Percentiles rank a stretch among this genome's conserved stretches.
Evolutionary conservation across 1,140 invertebrate genomes (phyloP).

Genomic region (Habropoda laboriosa): DNA sequence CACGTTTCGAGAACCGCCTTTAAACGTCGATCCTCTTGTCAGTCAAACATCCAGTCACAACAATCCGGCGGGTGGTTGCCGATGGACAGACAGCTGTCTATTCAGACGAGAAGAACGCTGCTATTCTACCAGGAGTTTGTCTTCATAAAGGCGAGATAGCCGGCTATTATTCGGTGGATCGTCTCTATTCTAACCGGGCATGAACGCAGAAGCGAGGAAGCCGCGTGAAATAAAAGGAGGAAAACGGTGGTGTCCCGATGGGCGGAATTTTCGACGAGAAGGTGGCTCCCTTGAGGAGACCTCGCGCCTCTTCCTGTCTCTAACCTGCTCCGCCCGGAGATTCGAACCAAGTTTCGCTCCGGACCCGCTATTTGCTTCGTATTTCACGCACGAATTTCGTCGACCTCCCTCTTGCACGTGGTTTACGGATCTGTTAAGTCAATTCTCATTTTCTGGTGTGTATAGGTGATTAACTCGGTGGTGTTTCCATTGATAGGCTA

Average conservation of each 20-base stretch:
- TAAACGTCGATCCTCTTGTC: slow-evolving; percentile 59
- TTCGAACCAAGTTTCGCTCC: not conserved
- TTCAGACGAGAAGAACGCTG: slow-evolving; percentile 35
- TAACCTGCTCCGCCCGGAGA: not conserved
- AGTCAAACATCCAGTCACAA: slow-evolving; percentile 73
- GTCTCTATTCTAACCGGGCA: slow-evolving; percentile 33
- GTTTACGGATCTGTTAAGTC: no score
- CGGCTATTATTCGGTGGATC: slow-evolving; percentile 26
- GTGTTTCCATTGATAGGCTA: no score
- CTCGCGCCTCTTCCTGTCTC: not conserved
- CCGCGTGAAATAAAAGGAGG: slow-evolving; percentile 42
- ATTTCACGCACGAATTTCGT: not conserved
- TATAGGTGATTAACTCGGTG: no score
- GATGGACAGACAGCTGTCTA: slow-evolving; percentile 63
- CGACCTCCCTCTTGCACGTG: not conserved
- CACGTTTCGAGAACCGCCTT: slow-evolving; percentile 48
- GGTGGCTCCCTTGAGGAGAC: slow-evolving; percentile 6
- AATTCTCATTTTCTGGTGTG: no score
- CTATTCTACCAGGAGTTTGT: slow-evolving; percentile 24
- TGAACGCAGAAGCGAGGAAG: slow-evolving; percentile 16
- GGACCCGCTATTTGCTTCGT: not conserved
- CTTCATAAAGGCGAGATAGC: slow-evolving; percentile 51
- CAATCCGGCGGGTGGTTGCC: slow-evolving; percentile 66
- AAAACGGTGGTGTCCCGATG: not conserved
- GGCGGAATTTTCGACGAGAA: slow-evolving; percentile 50